A percentile compares a stretch with the other conserved stretches of the same genome.
Evolutionary conservation across 2,888 invertebrate genomes (phyloP).

Genomic region (Erebia ligea): DNA sequence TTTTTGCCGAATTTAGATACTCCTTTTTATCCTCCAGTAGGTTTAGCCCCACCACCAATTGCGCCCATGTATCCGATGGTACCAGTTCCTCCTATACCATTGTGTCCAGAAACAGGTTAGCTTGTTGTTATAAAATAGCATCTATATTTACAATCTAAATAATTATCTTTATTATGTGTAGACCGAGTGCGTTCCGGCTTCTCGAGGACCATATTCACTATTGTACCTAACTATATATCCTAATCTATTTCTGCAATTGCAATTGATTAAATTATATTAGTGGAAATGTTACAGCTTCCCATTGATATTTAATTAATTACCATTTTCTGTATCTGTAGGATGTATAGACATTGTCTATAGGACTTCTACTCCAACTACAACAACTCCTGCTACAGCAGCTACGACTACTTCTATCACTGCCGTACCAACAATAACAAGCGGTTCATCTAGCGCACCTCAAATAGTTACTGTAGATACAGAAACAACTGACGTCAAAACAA

Average conservation of each 20-base stretch:
- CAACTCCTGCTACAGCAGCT: not conserved
- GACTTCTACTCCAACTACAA: slow-evolving; percentile 1
- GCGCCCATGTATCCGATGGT: slow-evolving; percentile 73
- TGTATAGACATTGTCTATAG: slow-evolving; percentile 4
- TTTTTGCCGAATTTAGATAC: slow-evolving; percentile 71
- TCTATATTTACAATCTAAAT: too few relatives aligned
- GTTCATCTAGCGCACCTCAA: not conserved
- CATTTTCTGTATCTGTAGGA: not conserved
- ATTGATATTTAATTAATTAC: too few relatives aligned
- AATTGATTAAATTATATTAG: too few relatives aligned
- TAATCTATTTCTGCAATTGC: too few relatives aligned
- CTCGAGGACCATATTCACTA: too few relatives aligned
- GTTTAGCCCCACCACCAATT: slow-evolving; percentile 63
- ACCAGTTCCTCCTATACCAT: slow-evolving; percentile 66
- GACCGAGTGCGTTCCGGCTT: too few relatives aligned
- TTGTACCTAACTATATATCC: too few relatives aligned
- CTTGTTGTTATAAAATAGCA: not conserved
- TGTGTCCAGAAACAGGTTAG: slow-evolving; percentile 51
- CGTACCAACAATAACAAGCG: not conserved
- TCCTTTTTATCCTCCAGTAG: slow-evolving; percentile 70
- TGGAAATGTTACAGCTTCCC: too few relatives aligned
- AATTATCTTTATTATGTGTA: too few relatives aligned
- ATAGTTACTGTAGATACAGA: not conserved
- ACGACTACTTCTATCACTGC: slow-evolving; percentile 9
- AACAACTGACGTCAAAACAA: not conserved